phyloP scores from a whole-genome alignment of 37 sponge, comb jelly and placozoan genomes.

The Eunapius fragilis region DNA sequence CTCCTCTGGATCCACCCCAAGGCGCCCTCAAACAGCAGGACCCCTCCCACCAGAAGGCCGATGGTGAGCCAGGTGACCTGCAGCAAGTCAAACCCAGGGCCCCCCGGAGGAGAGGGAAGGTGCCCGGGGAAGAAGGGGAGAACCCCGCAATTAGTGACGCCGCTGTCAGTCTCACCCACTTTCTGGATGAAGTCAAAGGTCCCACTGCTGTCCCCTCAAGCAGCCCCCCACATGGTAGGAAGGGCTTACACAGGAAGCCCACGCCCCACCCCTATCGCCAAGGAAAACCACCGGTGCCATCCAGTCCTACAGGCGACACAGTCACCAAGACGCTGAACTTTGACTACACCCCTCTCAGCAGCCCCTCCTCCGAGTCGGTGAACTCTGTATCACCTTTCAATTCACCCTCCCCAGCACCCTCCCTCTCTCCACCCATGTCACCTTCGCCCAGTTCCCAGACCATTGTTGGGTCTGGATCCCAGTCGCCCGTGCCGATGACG shows the following conservation, averaged over 20 bases:
- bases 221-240: not conserved
- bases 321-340: not conserved
- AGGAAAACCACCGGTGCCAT: not conserved
- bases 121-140: not conserved
- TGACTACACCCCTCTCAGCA: not conserved
- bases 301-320: not conserved
- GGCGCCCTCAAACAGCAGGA: not conserved
- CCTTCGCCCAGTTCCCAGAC: conserved; percentile 22
- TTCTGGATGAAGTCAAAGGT: not conserved
- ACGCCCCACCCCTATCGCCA: not conserved
- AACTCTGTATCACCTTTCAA: not conserved
- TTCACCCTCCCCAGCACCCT: conserved; percentile 6
- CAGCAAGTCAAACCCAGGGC: not conserved
- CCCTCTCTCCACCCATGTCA: conserved; percentile 32
- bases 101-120: conserved; percentile 20
- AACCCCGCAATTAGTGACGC: not conserved
- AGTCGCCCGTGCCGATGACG: not conserved
- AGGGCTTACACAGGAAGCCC: not conserved
- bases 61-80: not conserved
- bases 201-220: conserved; percentile 1
- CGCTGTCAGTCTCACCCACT: not conserved
- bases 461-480: not conserved
- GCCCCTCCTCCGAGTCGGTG: not conserved
- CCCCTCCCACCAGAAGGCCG: not conserved
- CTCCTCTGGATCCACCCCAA: not conserved